phyloP scores from a whole-genome alignment of 2,888 invertebrate species.

The Ichneumoninae sp. region DNA sequence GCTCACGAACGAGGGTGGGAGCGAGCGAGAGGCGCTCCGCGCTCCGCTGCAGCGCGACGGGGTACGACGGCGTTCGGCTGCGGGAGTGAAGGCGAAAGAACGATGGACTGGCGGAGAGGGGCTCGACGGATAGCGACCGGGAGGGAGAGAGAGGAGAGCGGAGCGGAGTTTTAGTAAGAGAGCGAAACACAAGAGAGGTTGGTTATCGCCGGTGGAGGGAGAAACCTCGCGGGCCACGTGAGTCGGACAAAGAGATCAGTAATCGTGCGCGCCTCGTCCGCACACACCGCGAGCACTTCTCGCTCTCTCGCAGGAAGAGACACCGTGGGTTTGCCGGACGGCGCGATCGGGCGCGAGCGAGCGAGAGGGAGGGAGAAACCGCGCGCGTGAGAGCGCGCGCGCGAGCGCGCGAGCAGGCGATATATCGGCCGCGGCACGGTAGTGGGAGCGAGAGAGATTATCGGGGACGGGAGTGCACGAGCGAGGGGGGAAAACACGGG shows the following conservation, averaged over 20 bases:
- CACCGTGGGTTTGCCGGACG: background rate
- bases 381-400: conserved; percentile 55
- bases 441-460: conserved; percentile 63
- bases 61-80: conserved; percentile 51
- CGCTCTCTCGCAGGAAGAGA: conserved; percentile 67
- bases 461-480: conserved; percentile 58
- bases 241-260: conserved; percentile 75
- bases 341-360: conserved; percentile 6
- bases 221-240: conserved; percentile 74
- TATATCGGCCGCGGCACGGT: background rate
- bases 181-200: conserved; percentile 51
- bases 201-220: conserved; percentile 74
- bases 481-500: conserved; percentile 44
- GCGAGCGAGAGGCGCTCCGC: conserved; percentile 40
- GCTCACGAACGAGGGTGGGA: conserved; percentile 50
- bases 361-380: conserved; percentile 17
- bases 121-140: conserved; percentile 69
- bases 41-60: conserved; percentile 32
- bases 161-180: conserved; percentile 67
- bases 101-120: conserved; percentile 71
- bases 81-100: conserved; percentile 71
- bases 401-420: conserved; percentile 56
- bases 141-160: conserved; percentile 66
- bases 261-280: conserved; percentile 75
- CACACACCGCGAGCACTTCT: conserved; percentile 62